phyloP scores from a whole-genome alignment of 30 jellyfish, hydroid and myxozoan species.

The Hydra vulgaris region DNA sequence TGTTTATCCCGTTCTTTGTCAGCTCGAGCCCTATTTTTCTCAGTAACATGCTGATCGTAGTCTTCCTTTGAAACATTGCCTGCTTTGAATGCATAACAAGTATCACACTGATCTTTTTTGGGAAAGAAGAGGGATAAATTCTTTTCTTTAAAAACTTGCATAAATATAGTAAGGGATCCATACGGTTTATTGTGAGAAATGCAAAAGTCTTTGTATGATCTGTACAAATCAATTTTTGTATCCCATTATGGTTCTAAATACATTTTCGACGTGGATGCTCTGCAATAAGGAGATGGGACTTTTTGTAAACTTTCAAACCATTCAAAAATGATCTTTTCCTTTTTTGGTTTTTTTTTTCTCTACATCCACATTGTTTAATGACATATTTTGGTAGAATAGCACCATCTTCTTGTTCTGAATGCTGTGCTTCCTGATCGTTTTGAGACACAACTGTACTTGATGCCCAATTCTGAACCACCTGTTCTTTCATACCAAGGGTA shows the following conservation, averaged over 20 bases:
- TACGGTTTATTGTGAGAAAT: neutral
- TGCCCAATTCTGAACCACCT: neutral
- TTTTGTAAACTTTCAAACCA: neutral
- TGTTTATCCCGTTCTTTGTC: neutral
- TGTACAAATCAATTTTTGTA: neutral
- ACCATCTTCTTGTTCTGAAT: neutral
- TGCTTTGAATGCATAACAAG: neutral
- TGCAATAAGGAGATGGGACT: neutral
- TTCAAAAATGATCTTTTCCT: neutral
- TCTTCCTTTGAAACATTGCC: neutral
- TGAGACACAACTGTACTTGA: neutral
- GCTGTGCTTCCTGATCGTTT: neutral
- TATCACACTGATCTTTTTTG: neutral
- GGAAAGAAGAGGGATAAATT: neutral
- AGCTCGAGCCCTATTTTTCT: neutral
- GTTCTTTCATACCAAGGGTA: neutral
- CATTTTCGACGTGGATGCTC: neutral
- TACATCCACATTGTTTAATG: neutral
- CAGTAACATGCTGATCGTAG: neutral
- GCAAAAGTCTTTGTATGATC: neutral
- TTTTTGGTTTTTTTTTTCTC: neutral
- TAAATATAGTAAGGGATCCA: neutral
- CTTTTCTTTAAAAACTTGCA: neutral
- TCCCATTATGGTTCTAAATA: neutral
- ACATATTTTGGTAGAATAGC: neutral